Base-by-base conservation (phyloP, 2,797 vertebrate genomes). In the Oryzias sinensis region DNA sequence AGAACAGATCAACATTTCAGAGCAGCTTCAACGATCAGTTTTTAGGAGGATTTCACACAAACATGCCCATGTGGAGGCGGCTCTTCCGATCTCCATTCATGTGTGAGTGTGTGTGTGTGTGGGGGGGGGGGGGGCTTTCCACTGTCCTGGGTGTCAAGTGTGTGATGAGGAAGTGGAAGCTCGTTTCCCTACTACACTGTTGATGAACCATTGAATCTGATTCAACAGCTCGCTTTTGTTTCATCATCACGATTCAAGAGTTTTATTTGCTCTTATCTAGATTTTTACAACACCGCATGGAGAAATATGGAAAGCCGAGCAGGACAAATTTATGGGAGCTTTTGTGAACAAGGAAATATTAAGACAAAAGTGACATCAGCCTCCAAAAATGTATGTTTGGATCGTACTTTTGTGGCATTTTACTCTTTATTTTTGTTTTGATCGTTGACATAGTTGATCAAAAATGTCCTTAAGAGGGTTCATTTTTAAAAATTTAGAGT, bases 31-130 rank as follows among this genome's bases (percentile, higher is more conserved):
- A 87, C 87, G 79, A 59, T 77, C 52, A 1, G 49, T 53, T 68
- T 29, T 33, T 43, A 69, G 63, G 53, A 73, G 3, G 83, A 86
- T 87, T 81, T 85, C 43, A 0, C 61, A 56, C 63, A 65, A 68
- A 76, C 45, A 24, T 62, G 3, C 51, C 81, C 87, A 82, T 86
- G 84, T 88, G 85, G 87, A 71, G 8, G 53, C 4, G 43, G 49
- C 40, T 59, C 51, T 75, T 70, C 74, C 82, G 68, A 83, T 76
- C 79, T 76, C 67, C 51, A 43, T 63, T 80, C 53, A 51, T 65
- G 55, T 57, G 43, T 56, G 46, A 63, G 53, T 56, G 51, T 53
- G 49, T 59, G 65, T 49, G 40, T 53, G 33, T 53, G 55, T 18
- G 47, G 14, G 53, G 4, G 17, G 33, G 17, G 33, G 40, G 15